Conservation (phyloP, 2,113 vertebrate species). For the Charina bottae region DNA sequence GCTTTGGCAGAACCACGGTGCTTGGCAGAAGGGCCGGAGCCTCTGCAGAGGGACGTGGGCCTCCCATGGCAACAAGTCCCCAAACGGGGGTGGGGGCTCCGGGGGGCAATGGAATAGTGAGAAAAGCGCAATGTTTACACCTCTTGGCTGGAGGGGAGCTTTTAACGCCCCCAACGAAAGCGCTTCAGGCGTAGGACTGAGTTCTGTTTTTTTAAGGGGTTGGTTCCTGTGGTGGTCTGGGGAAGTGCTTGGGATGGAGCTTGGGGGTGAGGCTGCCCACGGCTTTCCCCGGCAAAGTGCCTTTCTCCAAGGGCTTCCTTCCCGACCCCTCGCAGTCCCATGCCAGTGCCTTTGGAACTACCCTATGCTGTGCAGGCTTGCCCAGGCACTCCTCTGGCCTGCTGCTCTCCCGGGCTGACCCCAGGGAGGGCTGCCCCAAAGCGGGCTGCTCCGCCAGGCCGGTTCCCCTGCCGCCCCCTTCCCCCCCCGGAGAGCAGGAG, state of each 20-base stretch:
- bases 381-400: neutral
- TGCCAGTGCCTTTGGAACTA: constrained; percentile 68
- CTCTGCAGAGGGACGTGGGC: neutral
- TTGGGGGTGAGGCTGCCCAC: neutral
- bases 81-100: neutral
- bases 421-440: neutral
- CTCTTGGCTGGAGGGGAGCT: neutral
- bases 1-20: neutral
- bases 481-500: neutral
- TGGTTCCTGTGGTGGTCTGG: neutral
- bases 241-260: neutral
- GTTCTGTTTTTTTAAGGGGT: neutral
- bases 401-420: neutral
- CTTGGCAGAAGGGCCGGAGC: neutral
- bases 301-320: neutral
- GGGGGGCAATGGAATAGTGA: neutral
- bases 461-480: fast-evolving
- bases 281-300: neutral
- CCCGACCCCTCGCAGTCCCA: constrained; percentile 9
- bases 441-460: neutral
- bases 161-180: neutral
- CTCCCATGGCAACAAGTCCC: neutral
- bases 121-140: neutral
- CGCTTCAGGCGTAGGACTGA: neutral
- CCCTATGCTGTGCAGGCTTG: constrained; percentile 24